phyloP scores from a whole-genome alignment of 64 coral and sea anemone species.

The Exaiptasia diaphana region DNA sequence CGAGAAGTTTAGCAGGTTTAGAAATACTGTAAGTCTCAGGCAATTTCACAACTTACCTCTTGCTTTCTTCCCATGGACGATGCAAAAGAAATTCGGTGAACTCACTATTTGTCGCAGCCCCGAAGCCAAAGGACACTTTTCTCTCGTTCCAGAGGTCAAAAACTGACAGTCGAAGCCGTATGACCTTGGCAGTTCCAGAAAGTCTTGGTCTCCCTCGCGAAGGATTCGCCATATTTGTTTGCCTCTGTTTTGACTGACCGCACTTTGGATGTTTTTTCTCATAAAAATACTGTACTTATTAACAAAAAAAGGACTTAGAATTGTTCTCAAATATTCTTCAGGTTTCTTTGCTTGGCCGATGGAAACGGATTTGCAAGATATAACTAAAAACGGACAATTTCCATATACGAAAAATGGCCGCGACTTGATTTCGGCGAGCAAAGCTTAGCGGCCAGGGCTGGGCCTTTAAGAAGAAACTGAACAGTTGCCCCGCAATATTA shows the following conservation, averaged over 20 bases:
- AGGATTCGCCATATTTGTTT: not conserved
- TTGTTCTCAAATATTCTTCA: not conserved
- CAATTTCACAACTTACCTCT: not conserved
- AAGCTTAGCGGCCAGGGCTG: not conserved
- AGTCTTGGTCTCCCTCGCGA: not conserved
- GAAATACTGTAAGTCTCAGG: no score
- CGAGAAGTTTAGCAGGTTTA: no score
- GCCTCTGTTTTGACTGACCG: not conserved
- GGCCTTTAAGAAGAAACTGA: conserved; percentile 22
- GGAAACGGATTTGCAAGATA: not conserved
- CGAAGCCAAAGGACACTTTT: not conserved
- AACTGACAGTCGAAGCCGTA: not conserved
- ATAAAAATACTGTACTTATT: no score
- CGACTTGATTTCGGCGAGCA: not conserved
- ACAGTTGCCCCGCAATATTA: not conserved
- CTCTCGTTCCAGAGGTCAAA: conserved; percentile 15
- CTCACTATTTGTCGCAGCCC: conserved; percentile 3
- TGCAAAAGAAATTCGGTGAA: conserved; percentile 31
- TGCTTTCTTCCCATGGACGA: not conserved
- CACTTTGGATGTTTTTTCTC: no score
- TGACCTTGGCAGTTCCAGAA: not conserved
- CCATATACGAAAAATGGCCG: not conserved
- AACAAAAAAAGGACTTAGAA: not conserved
- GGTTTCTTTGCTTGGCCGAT: not conserved
- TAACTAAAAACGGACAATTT: not conserved